These are phyloP conservation scores for Andrena hattorfiana DNA, from an alignment of 2,888 invertebrate genomes.

Conservation along the genomic window DNA sequence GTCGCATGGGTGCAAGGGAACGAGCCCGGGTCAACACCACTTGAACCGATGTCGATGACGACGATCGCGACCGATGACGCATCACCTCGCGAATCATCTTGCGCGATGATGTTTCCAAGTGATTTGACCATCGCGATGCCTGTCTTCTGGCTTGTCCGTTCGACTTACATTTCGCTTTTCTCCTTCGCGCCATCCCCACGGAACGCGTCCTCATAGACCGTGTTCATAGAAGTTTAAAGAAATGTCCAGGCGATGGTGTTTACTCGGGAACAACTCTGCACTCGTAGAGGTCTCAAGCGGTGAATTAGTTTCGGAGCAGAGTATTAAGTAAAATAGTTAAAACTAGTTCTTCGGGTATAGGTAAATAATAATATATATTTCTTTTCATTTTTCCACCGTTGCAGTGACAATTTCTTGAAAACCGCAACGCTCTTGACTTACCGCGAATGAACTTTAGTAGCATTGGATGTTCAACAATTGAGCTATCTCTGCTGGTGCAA, in stretches of 20 bases:
- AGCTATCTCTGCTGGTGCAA: slow-evolving; percentile 76
- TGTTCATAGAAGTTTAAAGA: no score
- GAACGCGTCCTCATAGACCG: background rate
- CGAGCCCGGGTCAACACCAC: slow-evolving; percentile 82
- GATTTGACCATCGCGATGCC: slow-evolving; percentile 64
- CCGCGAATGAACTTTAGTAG: slow-evolving; percentile 69
- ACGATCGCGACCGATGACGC: slow-evolving; percentile 78
- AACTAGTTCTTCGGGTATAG: background rate
- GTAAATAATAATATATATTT: background rate
- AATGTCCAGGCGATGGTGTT: no score
- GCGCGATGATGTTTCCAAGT: slow-evolving; percentile 71
- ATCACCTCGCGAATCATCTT: slow-evolving; percentile 81
- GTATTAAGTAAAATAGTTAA: background rate
- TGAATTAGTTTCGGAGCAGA: background rate
- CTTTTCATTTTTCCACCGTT: background rate
- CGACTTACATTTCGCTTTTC: background rate
- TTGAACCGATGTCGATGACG: slow-evolving; percentile 84
- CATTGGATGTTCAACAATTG: slow-evolving; percentile 79
- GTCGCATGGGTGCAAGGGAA: slow-evolving; percentile 75
- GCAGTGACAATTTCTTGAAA: slow-evolving; percentile 30
- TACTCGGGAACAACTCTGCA: no score
- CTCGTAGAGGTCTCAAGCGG: no score
- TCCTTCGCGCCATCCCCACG: background rate
- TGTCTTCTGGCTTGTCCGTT: slow-evolving; percentile 7
- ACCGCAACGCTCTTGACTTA: slow-evolving; percentile 55